Base-by-base conservation (phyloP, 2,113 vertebrate genomes). In the Leptocoma aspasia region DNA sequence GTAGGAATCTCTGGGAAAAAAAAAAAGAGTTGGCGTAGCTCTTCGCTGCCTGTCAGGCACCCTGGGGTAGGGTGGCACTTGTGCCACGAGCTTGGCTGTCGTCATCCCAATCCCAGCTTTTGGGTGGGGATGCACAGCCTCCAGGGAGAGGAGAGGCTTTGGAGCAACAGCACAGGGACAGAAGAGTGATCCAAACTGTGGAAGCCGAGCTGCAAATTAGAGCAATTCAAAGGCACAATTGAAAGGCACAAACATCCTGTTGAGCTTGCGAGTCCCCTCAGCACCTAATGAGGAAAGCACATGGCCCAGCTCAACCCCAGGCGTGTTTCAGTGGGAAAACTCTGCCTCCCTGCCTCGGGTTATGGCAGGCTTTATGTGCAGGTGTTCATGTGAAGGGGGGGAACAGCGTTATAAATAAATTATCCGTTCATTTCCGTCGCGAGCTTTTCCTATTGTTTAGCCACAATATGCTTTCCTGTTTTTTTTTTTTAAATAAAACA, bases 391-490 rank as follows among this genome's bases (percentile, higher is more conserved):
- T 1, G 50, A 85, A 92, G 44, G 60, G 75, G 75, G 61, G 49
- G 50, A 49, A 2, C 15, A 2, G 59, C 4, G 13, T 92, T 97
- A 91, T 96, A 97, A 97, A 97, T 97, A 96, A 94, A 86, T 92
- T 63, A 94, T 95, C 79, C 91, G 4, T 96, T 94, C 89, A 82
- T 96, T 97, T 97, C 96, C 95, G 94, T 91, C 70, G 61, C 79
- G 41, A 87, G 91, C 89, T 22, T 97, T 97, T 86, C 92, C 96
- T 96, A 97, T 97, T 97, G 96, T 97, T 96, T 71, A 80, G 71
- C n/a, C 72, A 94, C 93, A 97, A 94, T 91, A 80, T 59, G 79
- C 66, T 94, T 96, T 97, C 97, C 97, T 97, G 96, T 91, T 89
- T 20, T 41, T 50, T 15, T 5, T n/a, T n/a, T n/a, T n/a, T n/a